Base-by-base conservation (phyloP, 2,113 vertebrate genomes). In the Vicugna pacos region DNA sequence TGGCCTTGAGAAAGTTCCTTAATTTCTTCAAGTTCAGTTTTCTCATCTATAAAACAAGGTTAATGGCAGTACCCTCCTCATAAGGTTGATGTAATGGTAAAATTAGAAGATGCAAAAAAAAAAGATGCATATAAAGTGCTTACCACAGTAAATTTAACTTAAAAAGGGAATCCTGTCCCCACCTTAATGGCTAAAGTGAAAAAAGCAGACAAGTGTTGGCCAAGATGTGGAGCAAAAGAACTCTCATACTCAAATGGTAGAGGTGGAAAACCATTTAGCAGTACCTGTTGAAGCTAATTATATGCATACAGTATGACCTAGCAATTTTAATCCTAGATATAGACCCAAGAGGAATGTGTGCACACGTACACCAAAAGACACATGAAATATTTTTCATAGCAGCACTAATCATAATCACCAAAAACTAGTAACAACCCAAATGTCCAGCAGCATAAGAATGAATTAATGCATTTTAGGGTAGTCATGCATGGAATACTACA, bases 11-110 rank as follows among this genome's bases (percentile, higher is more conserved):
- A 38, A 83, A 72, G 26, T 79, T 48, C 64, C 48, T 94, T 65
- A 72, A 79, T n/a, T 86, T 84, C 54, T 88, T 95, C 75, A 65
- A 58, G 70, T 69, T 95, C 50, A 76, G 12, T 58, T 88, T 96
- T 93, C 77, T 73, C 65, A 88, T 75, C 52, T 80, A 8, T 88
- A 65, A 76, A 86, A 35, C 42, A 54, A n/a, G 15, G 26, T 46
- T 75, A 38, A 62, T 12, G 17, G 56, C 13, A 90, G 16, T 76
- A 12, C 32, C 58, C 60, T 72, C 54, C 13, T 70, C 28, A 35
- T 48, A 54, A 56, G 28, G 42, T 6, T 30, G 32, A 28, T 3
- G 1, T 5, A 52, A 70, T 8, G 26, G 3, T 38, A 88, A 81
- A 95, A 54, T 11, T 69, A 92, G 38, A 69, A 76, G 38, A 86